Base-by-base conservation (phyloP, 2,888 invertebrate genomes). In the Ryuthela nishihirai region DNA sequence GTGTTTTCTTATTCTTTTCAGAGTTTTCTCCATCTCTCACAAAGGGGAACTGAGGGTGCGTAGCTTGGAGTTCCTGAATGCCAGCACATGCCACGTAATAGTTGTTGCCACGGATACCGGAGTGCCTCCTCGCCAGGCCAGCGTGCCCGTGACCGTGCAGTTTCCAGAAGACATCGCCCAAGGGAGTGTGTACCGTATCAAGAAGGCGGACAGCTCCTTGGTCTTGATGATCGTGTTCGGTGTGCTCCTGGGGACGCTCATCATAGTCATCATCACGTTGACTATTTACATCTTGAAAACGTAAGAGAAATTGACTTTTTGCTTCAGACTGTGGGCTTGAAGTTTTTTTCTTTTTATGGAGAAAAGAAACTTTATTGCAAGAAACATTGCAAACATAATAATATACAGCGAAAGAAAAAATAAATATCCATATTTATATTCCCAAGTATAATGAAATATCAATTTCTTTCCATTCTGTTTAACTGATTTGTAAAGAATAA, bases 21-120 rank as follows among this genome's bases (percentile, higher is more conserved):
- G 83, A 64, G 47, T 59, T 6, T 83, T 87, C 71, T 78, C 80
- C 67, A 80, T 86, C 64, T 82, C 80, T 67, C 79, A 80, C 24
- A 76, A 77, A 44, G 87, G 87, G 25, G 86, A 85, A 69, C 77
- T 92, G 20, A 72, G 73, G 24, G 72, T 71, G n/a, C 60, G 58
- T 36, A 68, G 66, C 47, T 54, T 70, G 2, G 67, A 67, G 9
- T 50, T 61, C 12, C 62, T 74, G 18, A 83, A 80, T 72, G 67
- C 76, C 21, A 79, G 82, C 20, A 80, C 82, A 41, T 83, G 88
- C 41, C 84, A 87, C 74, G 78, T 89, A 46, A 82, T 88, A 39
- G 90, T 88, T 34, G 84, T 88, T 41, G 93, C 91, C 20, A 83
- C 83, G 0, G 93, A 92, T 74, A 85, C 85, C 12, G 93, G 92